Evolutionary conservation across 2,113 vertebrate species (phyloP), one percentile per base, ranked within the genome.

Genomic region (Tenrec ecaudatus): DNA sequence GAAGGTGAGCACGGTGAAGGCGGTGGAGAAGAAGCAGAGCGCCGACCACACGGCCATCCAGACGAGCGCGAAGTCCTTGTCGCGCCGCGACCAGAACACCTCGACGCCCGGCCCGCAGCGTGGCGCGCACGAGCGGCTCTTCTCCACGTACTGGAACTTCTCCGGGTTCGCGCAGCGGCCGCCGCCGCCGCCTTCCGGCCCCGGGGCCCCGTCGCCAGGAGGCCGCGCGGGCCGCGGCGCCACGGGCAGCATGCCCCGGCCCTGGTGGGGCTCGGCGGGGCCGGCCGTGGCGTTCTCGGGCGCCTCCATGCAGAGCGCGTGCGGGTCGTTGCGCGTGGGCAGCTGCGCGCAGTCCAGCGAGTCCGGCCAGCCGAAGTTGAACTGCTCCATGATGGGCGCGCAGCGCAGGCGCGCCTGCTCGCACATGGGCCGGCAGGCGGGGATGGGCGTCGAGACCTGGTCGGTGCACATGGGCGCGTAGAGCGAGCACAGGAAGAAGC

Each of bases 31-130:
- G 0, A 99, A 99, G 96, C 99, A 99, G 69, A 99, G 98, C 11
- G 99, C 98, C 64, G 99, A 99, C 99, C 99, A 99, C 92, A 99
- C 98, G 0, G 99, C 99, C 99, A 99, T 99, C 99, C 99, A 99
- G 71, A 99, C 98, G 76, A 99, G 99, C n/a, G 99, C 99, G 0
- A 99, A 99, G 98, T 99, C 99, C 96, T 99, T 99, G 97, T 99
- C 99, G 82, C 98, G 98, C 79, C 98, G 97, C 27, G 99, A 99
- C 99, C 99, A 99, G 97, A 99, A 99, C 84, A 99, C 99, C 0
- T 99, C 99, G 81, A 99, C 99, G 0, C 98, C 99, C 0, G 99
- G 98, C 6, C 98, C 98, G 97, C 99, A 99, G 94, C 98, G 98
- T 0, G 99, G 99, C 0, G 99, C 99, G 0, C 99, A 99, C 0